Conservation (phyloP, 2,888 invertebrate genomes). For the Aethes cnicana region DNA sequence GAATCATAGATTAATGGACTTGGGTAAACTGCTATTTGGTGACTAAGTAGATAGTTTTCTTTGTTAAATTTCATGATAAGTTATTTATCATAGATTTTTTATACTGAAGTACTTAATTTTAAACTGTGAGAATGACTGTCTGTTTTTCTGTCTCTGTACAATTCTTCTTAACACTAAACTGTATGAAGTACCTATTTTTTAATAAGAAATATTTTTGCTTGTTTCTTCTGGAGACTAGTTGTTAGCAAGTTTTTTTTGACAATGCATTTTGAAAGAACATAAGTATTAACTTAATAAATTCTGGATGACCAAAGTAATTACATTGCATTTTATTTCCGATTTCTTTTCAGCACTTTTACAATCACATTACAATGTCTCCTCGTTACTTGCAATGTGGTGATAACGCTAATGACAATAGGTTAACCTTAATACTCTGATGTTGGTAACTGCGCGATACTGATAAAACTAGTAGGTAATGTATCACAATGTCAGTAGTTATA, state of each 20-base stretch:
- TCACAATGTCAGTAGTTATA: constrained; percentile 41
- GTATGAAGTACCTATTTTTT: no score
- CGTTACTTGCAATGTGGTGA: background rate
- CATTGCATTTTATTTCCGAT: no score
- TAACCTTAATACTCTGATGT: background rate
- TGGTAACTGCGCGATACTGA: no score
- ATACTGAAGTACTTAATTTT: constrained; percentile 33
- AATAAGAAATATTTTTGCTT: no score
- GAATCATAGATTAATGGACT: constrained; percentile 93
- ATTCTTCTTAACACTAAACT: constrained; percentile 29
- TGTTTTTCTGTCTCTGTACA: constrained; percentile 36
- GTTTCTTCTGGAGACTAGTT: no score
- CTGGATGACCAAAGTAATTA: no score
- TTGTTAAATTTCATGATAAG: constrained; percentile 11
- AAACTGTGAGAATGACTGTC: constrained; percentile 21
- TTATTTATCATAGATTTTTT: constrained; percentile 27
- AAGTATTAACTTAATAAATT: no score
- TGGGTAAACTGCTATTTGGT: constrained; percentile 93
- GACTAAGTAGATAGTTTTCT: constrained; percentile 79
- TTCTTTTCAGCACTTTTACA: no score
- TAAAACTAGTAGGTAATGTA: no score
- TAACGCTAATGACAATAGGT: background rate
- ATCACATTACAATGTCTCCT: no score
- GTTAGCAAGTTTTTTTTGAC: no score
- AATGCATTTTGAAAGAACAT: no score